Evolutionary conservation across 2,113 vertebrate species (phyloP).

Genomic region (Laterallus jamaicensis): DNA sequence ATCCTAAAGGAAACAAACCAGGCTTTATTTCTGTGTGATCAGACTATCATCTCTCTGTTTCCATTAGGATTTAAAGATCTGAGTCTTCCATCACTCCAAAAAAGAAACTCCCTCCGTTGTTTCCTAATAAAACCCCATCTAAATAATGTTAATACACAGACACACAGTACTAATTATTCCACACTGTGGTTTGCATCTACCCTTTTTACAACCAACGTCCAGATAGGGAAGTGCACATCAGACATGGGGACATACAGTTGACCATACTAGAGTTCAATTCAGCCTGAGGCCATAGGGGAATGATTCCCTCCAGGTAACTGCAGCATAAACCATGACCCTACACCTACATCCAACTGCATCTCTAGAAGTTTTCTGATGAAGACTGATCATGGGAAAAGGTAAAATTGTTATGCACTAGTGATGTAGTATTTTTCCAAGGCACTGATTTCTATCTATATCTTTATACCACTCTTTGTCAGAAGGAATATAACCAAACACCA

Average conservation of each 20-base stretch:
- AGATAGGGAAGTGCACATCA: fast-evolving
- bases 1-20: background rate
- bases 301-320: background rate
- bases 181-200: background rate
- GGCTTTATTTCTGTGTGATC: background rate
- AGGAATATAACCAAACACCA: background rate
- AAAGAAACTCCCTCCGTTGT: background rate
- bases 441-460: background rate
- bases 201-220: background rate
- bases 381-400: background rate
- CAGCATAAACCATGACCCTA: background rate
- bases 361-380: background rate
- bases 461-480: background rate
- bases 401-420: background rate
- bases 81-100: background rate
- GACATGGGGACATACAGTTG: background rate
- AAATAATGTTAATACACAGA: background rate
- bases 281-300: background rate
- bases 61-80: background rate
- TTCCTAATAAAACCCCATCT: background rate
- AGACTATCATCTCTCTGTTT: background rate
- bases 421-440: background rate
- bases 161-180: background rate
- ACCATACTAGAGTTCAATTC: background rate
- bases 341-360: background rate